These are phyloP conservation scores for Ictalurus furcatus DNA, from an alignment of 2,113 vertebrate species.

Conservation along the genomic window DNA sequence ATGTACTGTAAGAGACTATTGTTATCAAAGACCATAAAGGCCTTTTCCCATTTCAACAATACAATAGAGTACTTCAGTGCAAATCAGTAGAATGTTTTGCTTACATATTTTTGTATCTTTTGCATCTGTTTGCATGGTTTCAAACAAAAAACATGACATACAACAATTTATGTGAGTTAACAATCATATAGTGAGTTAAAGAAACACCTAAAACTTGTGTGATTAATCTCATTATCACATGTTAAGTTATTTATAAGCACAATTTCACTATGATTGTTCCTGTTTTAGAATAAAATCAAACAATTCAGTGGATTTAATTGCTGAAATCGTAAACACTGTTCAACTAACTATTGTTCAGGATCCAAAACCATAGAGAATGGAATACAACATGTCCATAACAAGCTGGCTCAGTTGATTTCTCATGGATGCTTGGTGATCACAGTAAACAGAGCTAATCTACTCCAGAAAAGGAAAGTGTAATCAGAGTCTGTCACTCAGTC, in stretches of 20 bases:
- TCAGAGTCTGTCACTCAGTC: constrained; percentile 33
- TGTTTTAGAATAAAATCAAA: neutral
- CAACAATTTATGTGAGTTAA: neutral
- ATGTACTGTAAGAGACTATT: neutral
- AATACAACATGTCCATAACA: neutral
- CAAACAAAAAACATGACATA: neutral
- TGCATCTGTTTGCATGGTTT: neutral
- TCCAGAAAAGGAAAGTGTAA: neutral
- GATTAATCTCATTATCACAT: neutral
- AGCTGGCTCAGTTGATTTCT: neutral
- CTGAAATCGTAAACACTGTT: neutral
- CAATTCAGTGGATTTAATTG: neutral
- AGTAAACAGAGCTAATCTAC: constrained; percentile 11
- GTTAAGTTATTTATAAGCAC: neutral
- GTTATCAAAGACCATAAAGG: neutral
- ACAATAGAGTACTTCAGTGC: neutral
- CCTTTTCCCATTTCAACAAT: neutral
- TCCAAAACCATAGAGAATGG: neutral
- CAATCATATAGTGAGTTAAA: neutral
- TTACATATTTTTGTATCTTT: neutral
- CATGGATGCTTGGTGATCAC: neutral
- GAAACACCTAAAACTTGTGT: neutral
- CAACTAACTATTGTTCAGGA: neutral
- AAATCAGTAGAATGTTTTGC: neutral
- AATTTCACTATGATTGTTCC: neutral